Conservation (phyloP, 2,113 vertebrate species). For the Apistogramma diplotaenia region DNA sequence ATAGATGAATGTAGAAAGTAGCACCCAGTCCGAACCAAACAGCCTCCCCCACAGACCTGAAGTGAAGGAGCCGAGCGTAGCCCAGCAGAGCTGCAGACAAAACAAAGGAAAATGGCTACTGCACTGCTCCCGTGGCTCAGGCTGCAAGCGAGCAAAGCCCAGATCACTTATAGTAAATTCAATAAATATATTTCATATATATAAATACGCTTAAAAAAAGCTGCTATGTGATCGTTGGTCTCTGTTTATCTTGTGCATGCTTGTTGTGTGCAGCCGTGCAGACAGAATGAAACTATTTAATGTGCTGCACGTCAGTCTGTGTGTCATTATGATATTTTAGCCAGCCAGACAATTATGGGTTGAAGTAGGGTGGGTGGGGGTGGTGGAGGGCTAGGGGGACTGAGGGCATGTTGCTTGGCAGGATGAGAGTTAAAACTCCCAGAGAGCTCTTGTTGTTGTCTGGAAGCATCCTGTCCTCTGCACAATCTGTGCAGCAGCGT, state of each 20-base stretch:
- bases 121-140: background rate
- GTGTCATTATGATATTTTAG: constrained; percentile 40
- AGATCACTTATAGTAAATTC: background rate
- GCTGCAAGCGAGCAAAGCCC: constrained; percentile 28
- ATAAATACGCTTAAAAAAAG: background rate
- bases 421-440: background rate
- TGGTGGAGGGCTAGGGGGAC: background rate
- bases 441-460: background rate
- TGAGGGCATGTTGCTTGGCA: constrained; percentile 8
- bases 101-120: constrained; percentile 21
- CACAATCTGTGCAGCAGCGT: background rate
- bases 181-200: background rate
- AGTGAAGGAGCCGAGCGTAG: constrained; percentile 9
- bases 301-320: background rate
- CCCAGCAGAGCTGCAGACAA: background rate
- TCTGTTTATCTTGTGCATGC: background rate
- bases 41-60: background rate
- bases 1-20: constrained; percentile 33
- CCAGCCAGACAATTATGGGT: constrained; percentile 8
- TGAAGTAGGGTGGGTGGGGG: background rate
- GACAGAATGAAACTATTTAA: constrained; percentile 28
- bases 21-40: constrained; percentile 31
- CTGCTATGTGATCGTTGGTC: background rate
- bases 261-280: background rate
- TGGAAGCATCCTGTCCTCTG: background rate